Evolutionary conservation across 2,113 vertebrate genomes (phyloP), one percentile per base, ranked within the genome.

Genomic region (Platichthys stellatus): DNA sequence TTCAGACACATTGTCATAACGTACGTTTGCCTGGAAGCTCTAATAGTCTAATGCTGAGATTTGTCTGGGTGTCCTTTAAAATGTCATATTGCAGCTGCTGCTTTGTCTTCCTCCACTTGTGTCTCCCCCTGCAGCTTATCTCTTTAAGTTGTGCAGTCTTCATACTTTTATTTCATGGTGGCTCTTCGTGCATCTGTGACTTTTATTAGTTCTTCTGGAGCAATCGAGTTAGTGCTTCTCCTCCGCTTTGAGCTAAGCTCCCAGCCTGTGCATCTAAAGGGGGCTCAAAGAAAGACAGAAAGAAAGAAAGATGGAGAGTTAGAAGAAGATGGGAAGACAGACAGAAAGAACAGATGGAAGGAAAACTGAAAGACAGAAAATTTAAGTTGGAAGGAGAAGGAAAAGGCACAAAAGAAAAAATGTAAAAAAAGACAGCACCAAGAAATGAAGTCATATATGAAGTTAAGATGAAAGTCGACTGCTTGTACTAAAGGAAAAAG

Each of bases 131-230:
- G 63, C 60, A 61, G 88, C 69, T 1, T 1, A 17, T 59, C 35
- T 67, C 83, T 66, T 74, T 47, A 75, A 56, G 61, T 56, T 64
- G 61, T 57, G 69, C 74, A 72, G 62, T 74, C 75, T 77, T 14
- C 45, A 71, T 70, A 57, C 72, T 76, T 69, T 72, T 49, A 47
- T 74, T 72, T 60, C 31, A 60, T 1, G 1, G 38, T 45, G n/a
- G 56, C 71, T 45, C 38, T 65, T 26, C 54, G 28, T 85, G 85
- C 83, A 80, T 85, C 68, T 78, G 53, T 79, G 65, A 78, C 68
- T 74, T 83, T 75, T 78, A 80, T 80, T 83, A 65, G 54, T 74
- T 85, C 76, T 62, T 64, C 2, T 43, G 11, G 40, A 43, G 40
- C 40, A 43, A 13, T 43, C 12, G 40, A 43, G 14, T 61, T 11